phyloP scores from a whole-genome alignment of 2,888 invertebrate species.

The Hylaea fasciaria region DNA sequence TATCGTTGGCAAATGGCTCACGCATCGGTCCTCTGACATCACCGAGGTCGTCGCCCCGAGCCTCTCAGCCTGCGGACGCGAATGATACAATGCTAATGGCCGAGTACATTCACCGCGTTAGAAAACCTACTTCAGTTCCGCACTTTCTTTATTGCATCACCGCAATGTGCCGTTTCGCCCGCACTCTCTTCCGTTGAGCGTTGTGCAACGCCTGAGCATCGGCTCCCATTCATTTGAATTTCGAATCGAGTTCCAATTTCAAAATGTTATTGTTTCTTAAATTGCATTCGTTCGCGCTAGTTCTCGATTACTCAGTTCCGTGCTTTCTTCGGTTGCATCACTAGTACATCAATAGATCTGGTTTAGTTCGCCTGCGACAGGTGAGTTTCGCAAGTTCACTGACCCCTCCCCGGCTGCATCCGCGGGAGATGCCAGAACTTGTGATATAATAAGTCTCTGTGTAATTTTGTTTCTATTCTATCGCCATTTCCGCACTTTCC shows the following conservation, averaged over 20 bases:
- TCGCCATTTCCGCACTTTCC: constrained; percentile 81
- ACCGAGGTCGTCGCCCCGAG: constrained; percentile 74
- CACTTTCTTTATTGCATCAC: constrained; percentile 84
- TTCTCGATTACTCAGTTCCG: constrained; percentile 53
- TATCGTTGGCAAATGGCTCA: constrained; percentile 56
- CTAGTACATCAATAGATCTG: constrained; percentile 58
- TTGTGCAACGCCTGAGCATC: constrained; percentile 71
- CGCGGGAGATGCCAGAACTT: constrained; percentile 67
- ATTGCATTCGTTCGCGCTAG: constrained; percentile 40
- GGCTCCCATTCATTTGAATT: constrained; percentile 59
- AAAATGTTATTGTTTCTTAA: constrained; percentile 60
- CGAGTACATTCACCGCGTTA: constrained; percentile 82
- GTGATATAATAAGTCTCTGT: constrained; percentile 73
- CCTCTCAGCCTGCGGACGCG: constrained; percentile 62
- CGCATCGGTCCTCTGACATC: constrained; percentile 65
- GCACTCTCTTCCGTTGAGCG: constrained; percentile 79
- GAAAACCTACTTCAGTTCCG: constrained; percentile 83
- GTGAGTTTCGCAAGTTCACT: constrained; percentile 82
- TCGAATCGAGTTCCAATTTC: constrained; percentile 63
- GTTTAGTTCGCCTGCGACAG: constrained; percentile 67
- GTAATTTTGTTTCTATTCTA: constrained; percentile 69
- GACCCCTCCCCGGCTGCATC: constrained; percentile 72
- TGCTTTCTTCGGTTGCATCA: constrained; percentile 73
- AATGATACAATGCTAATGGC: constrained; percentile 79
- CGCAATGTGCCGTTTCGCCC: constrained; percentile 73